Percentiles rank a stretch among this genome's conserved stretches.
These are phyloP conservation scores for Anthrax anthrax DNA, from an alignment of 2,888 invertebrate species.

Conservation along the genomic window DNA sequence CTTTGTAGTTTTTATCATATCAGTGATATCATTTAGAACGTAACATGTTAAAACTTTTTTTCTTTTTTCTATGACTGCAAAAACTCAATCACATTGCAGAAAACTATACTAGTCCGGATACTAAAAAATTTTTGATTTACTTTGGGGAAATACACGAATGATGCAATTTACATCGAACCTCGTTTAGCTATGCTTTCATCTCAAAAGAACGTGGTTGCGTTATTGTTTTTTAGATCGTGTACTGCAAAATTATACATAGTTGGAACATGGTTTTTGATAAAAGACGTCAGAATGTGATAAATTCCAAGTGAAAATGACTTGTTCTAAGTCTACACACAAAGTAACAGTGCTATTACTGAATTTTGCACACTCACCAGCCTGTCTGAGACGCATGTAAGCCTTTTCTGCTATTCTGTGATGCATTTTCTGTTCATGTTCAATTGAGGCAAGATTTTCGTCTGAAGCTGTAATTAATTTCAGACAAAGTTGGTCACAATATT, in stretches of 20 bases:
- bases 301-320: conserved; percentile 6
- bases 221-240: not conserved
- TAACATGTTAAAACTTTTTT: too few species aligned
- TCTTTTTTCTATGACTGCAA: not conserved
- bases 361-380: not conserved
- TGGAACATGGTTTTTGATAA: conserved; percentile 6
- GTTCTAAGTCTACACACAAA: conserved; percentile 3
- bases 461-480: not conserved
- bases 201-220: conserved; percentile 6
- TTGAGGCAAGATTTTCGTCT: not conserved
- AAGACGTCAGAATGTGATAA: not conserved
- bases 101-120: not conserved
- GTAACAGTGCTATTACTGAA: not conserved
- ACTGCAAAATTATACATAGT: conserved; percentile 6
- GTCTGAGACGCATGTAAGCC: not conserved
- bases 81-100: not conserved
- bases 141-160: conserved; percentile 1
- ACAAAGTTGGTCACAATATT: not conserved
- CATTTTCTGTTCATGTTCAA: not conserved
- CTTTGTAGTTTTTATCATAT: too few species aligned
- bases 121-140: not conserved
- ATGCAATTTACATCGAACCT: conserved; percentile 4
- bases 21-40: too few species aligned
- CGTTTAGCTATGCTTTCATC: conserved; percentile 9
- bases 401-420: conserved; percentile 1